These are phyloP conservation scores for Trachemys scripta DNA, from an alignment of 2,113 vertebrate genomes.

Conservation along the genomic window DNA sequence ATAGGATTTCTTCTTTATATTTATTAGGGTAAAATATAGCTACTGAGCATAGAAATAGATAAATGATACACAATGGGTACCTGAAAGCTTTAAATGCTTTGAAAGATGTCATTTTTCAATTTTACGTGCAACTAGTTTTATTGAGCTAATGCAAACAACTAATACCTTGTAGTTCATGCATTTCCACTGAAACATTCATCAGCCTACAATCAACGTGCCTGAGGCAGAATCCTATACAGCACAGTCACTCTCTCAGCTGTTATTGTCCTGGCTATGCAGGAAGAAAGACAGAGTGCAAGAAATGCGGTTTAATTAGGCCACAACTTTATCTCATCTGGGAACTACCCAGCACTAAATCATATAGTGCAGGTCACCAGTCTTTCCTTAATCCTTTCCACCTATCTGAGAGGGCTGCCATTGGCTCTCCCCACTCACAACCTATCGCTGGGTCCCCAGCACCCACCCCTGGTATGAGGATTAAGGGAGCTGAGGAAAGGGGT, in stretches of 20 bases:
- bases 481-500: too few species aligned
- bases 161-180: not conserved
- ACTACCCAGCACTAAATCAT: too few species aligned
- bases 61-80: not conserved
- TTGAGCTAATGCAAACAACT: not conserved
- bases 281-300: not conserved
- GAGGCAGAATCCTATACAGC: not conserved
- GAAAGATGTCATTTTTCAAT: not conserved
- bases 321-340: too few species aligned
- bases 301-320: not conserved
- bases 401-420: too few species aligned
- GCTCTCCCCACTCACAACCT: not conserved
- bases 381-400: too few species aligned
- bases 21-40: not conserved
- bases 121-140: not conserved
- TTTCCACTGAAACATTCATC: not conserved
- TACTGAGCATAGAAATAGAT: not conserved
- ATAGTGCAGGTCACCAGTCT: too few species aligned
- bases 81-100: not conserved
- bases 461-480: too few species aligned
- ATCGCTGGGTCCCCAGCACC: not conserved
- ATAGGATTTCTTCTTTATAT: not conserved
- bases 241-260: not conserved
- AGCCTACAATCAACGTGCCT: not conserved
- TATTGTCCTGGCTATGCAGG: not conserved